Conservation (phyloP, 2,113 vertebrate genomes). For the Myotis yumanensis region DNA sequence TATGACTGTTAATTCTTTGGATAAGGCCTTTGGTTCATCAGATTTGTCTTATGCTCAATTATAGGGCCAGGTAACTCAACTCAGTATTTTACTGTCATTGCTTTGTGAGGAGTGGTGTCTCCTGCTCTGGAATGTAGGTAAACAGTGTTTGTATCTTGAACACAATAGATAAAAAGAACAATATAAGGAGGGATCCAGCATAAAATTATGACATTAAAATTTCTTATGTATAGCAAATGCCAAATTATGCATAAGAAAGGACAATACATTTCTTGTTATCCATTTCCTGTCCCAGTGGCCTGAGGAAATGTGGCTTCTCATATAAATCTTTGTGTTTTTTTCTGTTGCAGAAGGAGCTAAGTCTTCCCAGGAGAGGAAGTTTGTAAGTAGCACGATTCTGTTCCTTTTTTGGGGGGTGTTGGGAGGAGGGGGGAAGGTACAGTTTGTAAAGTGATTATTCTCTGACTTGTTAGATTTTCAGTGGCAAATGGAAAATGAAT, state of each 20-base stretch:
- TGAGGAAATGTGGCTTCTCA: neutral
- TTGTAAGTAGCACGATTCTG: conserved; percentile 90
- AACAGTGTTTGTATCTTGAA: conserved; percentile 36
- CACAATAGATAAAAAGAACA: neutral
- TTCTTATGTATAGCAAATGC: neutral
- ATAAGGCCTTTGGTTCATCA: neutral
- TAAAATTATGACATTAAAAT: conserved; percentile 24
- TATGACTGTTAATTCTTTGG: neutral
- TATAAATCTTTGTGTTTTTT: conserved; percentile 62
- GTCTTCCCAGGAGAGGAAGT: conserved; percentile 98
- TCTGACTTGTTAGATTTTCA: conserved; percentile 54
- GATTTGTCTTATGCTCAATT: neutral
- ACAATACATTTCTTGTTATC: neutral
- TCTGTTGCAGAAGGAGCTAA: conserved; percentile 96
- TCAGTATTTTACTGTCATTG: neutral
- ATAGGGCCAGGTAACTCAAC: neutral
- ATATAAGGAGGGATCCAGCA: neutral
- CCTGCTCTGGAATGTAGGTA: conserved; percentile 26
- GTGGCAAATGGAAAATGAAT: conserved; percentile 45
- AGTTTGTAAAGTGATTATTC: conserved; percentile 35
- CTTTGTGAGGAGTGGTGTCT: neutral
- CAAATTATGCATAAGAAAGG: neutral
- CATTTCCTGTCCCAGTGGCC: neutral
- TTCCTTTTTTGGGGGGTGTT: neutral
- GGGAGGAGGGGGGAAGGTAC: neutral